phyloP scores from a whole-genome alignment of 2,797 vertebrate genomes.

The Artibeus jamaicensis region DNA sequence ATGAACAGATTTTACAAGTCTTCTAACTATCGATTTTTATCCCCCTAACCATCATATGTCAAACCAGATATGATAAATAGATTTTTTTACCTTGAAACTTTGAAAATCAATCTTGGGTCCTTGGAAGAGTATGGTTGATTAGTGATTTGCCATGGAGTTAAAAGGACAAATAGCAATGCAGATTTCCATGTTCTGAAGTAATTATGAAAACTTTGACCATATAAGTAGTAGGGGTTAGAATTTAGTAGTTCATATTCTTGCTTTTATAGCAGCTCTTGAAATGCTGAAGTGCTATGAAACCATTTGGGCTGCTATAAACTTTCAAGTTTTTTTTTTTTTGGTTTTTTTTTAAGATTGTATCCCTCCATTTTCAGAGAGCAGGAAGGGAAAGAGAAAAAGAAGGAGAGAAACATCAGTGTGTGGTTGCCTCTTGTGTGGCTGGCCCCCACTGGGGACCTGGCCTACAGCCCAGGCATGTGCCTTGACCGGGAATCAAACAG shows the following conservation, averaged over 20 bases:
- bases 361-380: no score
- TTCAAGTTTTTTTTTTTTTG: no score
- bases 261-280: background rate
- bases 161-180: background rate
- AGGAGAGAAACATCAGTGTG: no score
- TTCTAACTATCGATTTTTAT: background rate
- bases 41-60: background rate
- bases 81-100: background rate
- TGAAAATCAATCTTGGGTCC: slow-evolving; percentile 1
- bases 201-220: background rate
- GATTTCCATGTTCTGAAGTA: background rate
- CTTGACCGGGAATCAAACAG: no score
- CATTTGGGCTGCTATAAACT: background rate
- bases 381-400: no score
- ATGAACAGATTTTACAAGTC: background rate
- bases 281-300: background rate
- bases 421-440: no score
- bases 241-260: background rate
- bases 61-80: background rate
- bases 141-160: background rate
- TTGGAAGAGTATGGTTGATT: background rate
- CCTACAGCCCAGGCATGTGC: no score
- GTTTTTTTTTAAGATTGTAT: no score
- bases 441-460: no score
- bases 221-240: background rate